Evolutionary conservation across 2,888 invertebrate genomes (phyloP), one percentile per base, ranked within the genome.

Genomic region (Cryptus viduatorius): DNA sequence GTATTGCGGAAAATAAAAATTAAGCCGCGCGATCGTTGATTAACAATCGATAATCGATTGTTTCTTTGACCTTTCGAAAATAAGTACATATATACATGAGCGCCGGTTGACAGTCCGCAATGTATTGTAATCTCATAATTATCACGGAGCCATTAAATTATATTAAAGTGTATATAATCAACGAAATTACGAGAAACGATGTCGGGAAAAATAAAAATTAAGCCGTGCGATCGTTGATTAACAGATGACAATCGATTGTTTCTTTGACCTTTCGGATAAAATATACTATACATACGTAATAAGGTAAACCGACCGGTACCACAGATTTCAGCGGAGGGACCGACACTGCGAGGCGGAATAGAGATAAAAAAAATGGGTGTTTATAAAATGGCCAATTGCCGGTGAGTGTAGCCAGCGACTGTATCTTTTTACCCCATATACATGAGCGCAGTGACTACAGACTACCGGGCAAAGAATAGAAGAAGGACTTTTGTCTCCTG

Each of bases 61-160:
- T 59, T 59, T 31, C 29, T 24, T 24, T 19, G 59, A 7, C 19
- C 14, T 29, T 59, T 12, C 24, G 10, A 12, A 59, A 29, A 31
- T 29, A 59, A 24, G 19, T 53, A 48, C 48, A 2, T 24, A 24
- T 1, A 24, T 24, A 37, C 24, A 8, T 29, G 1, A 3, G 59
- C 59, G 59, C 1, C 59, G 1, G 12, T 12, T 50, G 31, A 31
- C 19, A 46, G 29, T 44, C 59, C 48, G 14, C 24, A 50, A 31
- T 50, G 16, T 37, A 65, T 50, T 48, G 7, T 65, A 76, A 76
- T 76, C 65, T 50, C 19, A 14, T 24, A 10, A 53, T 76, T 73
- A 29, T 48, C 16, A 50, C 48, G 14, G 4, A 4, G 31, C 10
- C 8, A 10, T 10, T 37, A 56, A 31, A 64, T 31, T 31, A 3